A percentile compares a stretch with the other conserved stretches of the same genome.
Evolutionary conservation across 2,888 invertebrate genomes (phyloP).

Genomic region (Nomada ferruginata): DNA sequence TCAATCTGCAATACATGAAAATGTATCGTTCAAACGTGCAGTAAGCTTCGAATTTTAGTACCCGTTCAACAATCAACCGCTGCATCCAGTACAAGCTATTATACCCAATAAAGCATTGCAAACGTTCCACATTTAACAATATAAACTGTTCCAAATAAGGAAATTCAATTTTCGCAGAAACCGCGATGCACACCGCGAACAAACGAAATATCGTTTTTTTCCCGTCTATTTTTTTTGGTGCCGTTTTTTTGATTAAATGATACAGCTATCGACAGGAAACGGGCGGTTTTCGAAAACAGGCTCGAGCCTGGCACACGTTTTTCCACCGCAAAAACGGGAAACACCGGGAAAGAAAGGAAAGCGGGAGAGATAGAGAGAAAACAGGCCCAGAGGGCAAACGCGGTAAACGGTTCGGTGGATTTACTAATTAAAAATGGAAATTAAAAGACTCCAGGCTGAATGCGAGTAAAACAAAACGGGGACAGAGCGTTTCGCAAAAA

Average conservation of each 20-base stretch:
- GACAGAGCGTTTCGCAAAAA: slow-evolving; percentile 34
- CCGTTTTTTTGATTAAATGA: slow-evolving; percentile 53
- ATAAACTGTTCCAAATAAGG: slow-evolving; percentile 24
- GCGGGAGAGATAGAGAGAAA: slow-evolving; percentile 15
- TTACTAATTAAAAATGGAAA: slow-evolving; percentile 72
- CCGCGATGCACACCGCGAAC: slow-evolving; percentile 19
- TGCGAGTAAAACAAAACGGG: slow-evolving; percentile 30
- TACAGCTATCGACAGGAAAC: slow-evolving; percentile 40
- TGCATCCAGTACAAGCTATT: background rate
- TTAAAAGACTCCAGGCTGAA: slow-evolving; percentile 58
- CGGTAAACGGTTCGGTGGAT: slow-evolving; percentile 68
- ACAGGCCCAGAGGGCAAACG: slow-evolving; percentile 48
- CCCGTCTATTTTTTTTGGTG: slow-evolving; percentile 25
- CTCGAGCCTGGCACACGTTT: slow-evolving; percentile 37
- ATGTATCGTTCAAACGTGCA: no score
- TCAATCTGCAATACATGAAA: no score
- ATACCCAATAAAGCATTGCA: background rate
- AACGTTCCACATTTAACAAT: slow-evolving; percentile 9
- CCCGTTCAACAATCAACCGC: background rate
- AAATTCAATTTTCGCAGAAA: slow-evolving; percentile 37
- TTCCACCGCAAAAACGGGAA: slow-evolving; percentile 43
- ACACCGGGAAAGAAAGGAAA: slow-evolving; percentile 22
- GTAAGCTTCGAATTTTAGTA: no score
- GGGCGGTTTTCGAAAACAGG: slow-evolving; percentile 52
- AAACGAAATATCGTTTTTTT: slow-evolving; percentile 15